A percentile compares a stretch with the other conserved stretches of the same genome.
Evolutionary conservation across 2,888 invertebrate species (phyloP).

Genomic region (Odontomyia ornata): DNA sequence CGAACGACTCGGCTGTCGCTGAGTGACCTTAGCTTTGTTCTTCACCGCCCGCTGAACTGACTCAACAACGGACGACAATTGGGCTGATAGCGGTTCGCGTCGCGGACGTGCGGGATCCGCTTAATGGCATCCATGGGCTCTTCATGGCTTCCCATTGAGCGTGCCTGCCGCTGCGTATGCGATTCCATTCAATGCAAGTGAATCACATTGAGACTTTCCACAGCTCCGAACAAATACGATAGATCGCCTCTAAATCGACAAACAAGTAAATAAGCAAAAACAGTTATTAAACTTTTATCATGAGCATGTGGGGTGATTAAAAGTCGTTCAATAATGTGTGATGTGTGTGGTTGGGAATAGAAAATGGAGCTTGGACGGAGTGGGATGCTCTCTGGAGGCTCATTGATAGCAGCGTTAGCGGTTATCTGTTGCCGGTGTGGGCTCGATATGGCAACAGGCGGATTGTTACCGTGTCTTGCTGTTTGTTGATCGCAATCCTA

Average conservation of each 20-base stretch:
- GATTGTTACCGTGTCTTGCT: no score
- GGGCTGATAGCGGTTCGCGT: background rate
- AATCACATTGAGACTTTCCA: conserved; percentile 27
- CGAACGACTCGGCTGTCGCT: conserved; percentile 28
- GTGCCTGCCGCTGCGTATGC: background rate
- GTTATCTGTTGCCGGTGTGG: no score
- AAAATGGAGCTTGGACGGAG: no score
- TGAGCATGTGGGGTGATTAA: background rate
- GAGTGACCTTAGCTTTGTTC: conserved; percentile 25
- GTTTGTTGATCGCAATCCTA: no score
- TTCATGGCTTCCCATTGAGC: background rate
- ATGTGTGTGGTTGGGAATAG: no score
- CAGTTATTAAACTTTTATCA: conserved; percentile 1
- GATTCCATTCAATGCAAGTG: background rate
- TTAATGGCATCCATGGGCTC: background rate
- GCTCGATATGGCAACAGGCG: no score
- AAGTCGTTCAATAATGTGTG: no score
- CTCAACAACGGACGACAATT: conserved; percentile 20
- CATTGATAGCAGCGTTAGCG: no score
- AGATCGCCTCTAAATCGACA: conserved; percentile 24
- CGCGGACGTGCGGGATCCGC: background rate
- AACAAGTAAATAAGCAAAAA: conserved; percentile 12
- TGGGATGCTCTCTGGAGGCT: no score
- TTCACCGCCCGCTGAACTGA: conserved; percentile 23
- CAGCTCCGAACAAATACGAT: background rate